Evolutionary conservation across 53 echinoderm and acorn worm species (phyloP).

Genomic region (Crossaster papposus): DNA sequence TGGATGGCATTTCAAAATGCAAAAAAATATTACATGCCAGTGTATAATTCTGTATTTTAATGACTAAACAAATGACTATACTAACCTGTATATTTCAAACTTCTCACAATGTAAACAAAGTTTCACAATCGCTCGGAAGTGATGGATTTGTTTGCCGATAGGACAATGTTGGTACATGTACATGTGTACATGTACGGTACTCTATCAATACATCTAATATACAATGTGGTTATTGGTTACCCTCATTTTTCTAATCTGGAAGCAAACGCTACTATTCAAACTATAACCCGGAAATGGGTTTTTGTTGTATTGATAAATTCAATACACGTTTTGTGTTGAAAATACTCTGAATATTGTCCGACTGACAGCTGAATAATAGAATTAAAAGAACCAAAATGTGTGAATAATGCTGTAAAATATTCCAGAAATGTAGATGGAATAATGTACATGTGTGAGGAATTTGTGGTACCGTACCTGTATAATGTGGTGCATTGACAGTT

Average conservation of each 20-base stretch:
- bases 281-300: not conserved
- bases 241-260: conserved; percentile 1
- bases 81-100: too few relatives aligned
- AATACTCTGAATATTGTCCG: not conserved
- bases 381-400: not conserved
- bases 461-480: too few relatives aligned
- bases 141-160: not conserved
- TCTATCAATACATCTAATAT: not conserved
- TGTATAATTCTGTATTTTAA: too few relatives aligned
- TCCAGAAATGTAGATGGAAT: not conserved
- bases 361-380: not conserved
- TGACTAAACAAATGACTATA: too few relatives aligned
- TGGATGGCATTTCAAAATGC: too few relatives aligned
- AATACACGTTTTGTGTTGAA: not conserved
- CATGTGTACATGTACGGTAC: not conserved
- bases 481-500: too few relatives aligned
- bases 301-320: not conserved
- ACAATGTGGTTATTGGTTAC: not conserved
- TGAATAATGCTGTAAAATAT: not conserved
- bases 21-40: too few relatives aligned
- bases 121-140: not conserved
- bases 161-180: not conserved
- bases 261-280: not conserved
- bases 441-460: too few relatives aligned
- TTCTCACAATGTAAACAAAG: too few relatives aligned